Conservation (phyloP, 2,888 invertebrate genomes). For the Masnerella sp. region DNA sequence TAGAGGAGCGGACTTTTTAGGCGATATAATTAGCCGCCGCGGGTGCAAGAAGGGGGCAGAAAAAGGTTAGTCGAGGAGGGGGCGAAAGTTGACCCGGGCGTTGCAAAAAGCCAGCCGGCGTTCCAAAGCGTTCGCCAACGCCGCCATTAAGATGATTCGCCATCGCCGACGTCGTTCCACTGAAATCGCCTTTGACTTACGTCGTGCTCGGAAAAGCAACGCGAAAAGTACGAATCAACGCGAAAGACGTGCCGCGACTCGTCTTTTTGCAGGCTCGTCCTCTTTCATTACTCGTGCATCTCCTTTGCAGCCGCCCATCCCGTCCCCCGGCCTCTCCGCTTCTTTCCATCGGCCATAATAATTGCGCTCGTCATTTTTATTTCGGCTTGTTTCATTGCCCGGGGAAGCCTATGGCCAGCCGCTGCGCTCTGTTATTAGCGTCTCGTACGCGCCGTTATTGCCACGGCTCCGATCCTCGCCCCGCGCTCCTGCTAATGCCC, state of each 20-base stretch:
- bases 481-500: slow-evolving; percentile 62
- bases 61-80: slow-evolving; percentile 50
- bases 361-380: slow-evolving; percentile 75
- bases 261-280: slow-evolving; percentile 46
- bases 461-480: slow-evolving; percentile 69
- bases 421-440: slow-evolving; percentile 78
- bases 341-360: slow-evolving; percentile 76
- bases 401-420: slow-evolving; percentile 77
- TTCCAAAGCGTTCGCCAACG: slow-evolving; percentile 62
- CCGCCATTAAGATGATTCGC: slow-evolving; percentile 62
- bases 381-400: slow-evolving; percentile 76
- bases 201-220: slow-evolving; percentile 51
- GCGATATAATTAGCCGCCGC: slow-evolving; percentile 52
- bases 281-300: slow-evolving; percentile 59
- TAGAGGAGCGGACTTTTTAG: slow-evolving; percentile 44
- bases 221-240: slow-evolving; percentile 32
- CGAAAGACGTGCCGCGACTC: slow-evolving; percentile 35
- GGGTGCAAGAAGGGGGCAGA: too few species aligned
- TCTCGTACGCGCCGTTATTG: slow-evolving; percentile 78
- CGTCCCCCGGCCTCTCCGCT: slow-evolving; percentile 22
- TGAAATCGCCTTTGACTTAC: slow-evolving; percentile 59
- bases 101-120: slow-evolving; percentile 59
- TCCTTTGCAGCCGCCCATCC: slow-evolving; percentile 53
- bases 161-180: slow-evolving; percentile 58
- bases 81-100: slow-evolving; percentile 50